Conservation (phyloP, 2,113 vertebrate species). For the Stegastes partitus region DNA sequence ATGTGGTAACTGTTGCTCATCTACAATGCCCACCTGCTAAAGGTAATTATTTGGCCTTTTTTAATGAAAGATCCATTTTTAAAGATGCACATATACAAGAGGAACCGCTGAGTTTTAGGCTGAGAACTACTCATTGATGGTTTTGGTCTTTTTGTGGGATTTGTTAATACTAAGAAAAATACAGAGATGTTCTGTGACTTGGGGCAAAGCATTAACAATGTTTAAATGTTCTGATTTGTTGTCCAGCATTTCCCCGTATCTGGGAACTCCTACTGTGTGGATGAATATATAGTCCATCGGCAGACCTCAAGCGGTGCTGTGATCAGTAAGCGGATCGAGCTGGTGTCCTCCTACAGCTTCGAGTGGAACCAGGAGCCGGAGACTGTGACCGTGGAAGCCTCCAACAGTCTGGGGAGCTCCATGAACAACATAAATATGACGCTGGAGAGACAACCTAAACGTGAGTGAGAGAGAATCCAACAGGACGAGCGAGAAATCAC, state of each 20-base stretch:
- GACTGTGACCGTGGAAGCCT: constrained; percentile 87
- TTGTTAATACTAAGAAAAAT: too few relatives aligned
- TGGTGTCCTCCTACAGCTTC: constrained; percentile 85
- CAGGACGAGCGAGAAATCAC: not conserved
- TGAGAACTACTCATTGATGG: too few relatives aligned
- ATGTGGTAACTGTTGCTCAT: too few relatives aligned
- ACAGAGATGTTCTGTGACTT: too few relatives aligned
- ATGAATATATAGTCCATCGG: constrained; percentile 85
- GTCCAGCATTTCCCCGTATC: constrained; percentile 83
- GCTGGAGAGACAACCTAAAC: constrained; percentile 84
- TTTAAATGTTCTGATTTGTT: not conserved
- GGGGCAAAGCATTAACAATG: not conserved
- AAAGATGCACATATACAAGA: too few relatives aligned
- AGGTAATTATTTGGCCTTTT: not conserved
- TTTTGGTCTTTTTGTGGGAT: not conserved
- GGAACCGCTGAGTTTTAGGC: too few relatives aligned
- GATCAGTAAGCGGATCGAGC: constrained; percentile 75
- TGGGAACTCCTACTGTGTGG: constrained; percentile 86
- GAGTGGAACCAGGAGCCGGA: constrained; percentile 85
- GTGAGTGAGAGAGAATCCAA: constrained; percentile 67
- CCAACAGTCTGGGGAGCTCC: constrained; percentile 91
- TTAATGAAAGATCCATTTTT: too few relatives aligned
- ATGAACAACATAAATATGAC: constrained; percentile 89
- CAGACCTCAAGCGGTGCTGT: constrained; percentile 67
- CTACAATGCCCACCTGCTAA: not conserved